These are phyloP conservation scores for Neostethus bicornis DNA, from an alignment of 2,797 vertebrate species.

Conservation along the genomic window DNA sequence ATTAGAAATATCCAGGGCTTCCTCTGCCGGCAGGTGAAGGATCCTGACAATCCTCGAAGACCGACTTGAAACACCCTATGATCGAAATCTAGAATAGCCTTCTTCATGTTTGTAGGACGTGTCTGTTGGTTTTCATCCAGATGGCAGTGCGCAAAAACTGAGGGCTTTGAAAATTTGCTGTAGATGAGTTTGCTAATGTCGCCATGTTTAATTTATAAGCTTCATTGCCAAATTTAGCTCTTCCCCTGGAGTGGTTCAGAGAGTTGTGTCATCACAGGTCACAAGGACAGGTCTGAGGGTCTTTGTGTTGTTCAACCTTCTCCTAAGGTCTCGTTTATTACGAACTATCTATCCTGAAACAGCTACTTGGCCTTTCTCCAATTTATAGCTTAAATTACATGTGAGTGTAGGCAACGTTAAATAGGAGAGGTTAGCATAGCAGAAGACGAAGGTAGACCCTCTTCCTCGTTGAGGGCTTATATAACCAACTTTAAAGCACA, in stretches of 20 bases:
- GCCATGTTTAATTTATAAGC: neutral
- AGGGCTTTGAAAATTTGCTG: neutral
- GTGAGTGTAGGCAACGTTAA: conserved; percentile 12
- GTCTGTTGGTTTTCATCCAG: too few relatives aligned
- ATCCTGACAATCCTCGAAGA: too few relatives aligned
- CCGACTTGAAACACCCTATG: too few relatives aligned
- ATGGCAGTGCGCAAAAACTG: too few relatives aligned
- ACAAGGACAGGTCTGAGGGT: conserved; percentile 35
- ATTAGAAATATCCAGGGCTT: too few relatives aligned
- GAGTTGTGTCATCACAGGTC: conserved; percentile 13
- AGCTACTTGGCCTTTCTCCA: conserved; percentile 1
- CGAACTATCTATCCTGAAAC: conserved; percentile 12
- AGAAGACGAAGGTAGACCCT: conserved; percentile 14
- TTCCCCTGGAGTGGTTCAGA: conserved; percentile 26
- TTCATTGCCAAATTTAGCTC: neutral
- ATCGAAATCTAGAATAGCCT: too few relatives aligned
- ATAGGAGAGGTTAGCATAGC: conserved; percentile 21
- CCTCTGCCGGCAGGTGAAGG: too few relatives aligned
- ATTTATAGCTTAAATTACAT: conserved; percentile 1
- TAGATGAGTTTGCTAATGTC: fast-evolving
- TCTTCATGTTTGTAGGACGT: too few relatives aligned
- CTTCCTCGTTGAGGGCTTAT: conserved; percentile 28
- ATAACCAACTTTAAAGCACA: conserved; percentile 47
- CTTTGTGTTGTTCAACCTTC: conserved; percentile 10
- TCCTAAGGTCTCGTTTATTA: conserved; percentile 21